phyloP scores from a whole-genome alignment of 1,140 invertebrate genomes.

The Zaprionus capensis region DNA sequence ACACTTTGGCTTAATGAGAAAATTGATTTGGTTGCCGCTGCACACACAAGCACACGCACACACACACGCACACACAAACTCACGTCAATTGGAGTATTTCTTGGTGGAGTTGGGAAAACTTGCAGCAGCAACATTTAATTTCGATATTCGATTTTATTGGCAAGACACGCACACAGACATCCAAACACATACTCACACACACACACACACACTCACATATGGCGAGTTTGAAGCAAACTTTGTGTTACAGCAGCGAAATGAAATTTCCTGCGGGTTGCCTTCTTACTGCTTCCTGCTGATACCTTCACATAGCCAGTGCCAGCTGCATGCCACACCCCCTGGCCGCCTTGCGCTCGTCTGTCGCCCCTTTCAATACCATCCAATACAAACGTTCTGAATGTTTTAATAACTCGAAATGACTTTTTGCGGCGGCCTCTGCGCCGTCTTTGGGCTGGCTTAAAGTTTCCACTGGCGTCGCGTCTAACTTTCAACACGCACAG shows the following conservation, averaged over 20 bases:
- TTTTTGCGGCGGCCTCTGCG: slow-evolving; percentile 62
- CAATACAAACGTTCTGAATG: slow-evolving; percentile 81
- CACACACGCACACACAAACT: neutral
- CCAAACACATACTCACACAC: neutral
- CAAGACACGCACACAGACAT: slow-evolving; percentile 34
- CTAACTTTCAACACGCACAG: slow-evolving; percentile 74
- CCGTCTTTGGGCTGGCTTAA: slow-evolving; percentile 39
- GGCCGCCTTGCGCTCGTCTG: neutral
- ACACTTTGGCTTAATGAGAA: slow-evolving; percentile 72
- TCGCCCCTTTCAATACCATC: slow-evolving; percentile 53
- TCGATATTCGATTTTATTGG: slow-evolving; percentile 80
- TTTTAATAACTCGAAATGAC: slow-evolving; percentile 83
- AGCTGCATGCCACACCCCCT: slow-evolving; percentile 27
- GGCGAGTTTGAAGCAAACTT: slow-evolving; percentile 55
- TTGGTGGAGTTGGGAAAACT: slow-evolving; percentile 12
- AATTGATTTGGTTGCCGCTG: slow-evolving; percentile 63
- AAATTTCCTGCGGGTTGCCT: slow-evolving; percentile 75
- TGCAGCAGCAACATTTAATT: slow-evolving; percentile 70
- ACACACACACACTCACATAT: slow-evolving; percentile 18
- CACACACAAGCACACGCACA: neutral
- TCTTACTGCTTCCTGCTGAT: slow-evolving; percentile 70
- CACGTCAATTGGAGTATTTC: neutral
- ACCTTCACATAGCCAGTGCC: slow-evolving; percentile 71
- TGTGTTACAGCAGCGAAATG: slow-evolving; percentile 64
- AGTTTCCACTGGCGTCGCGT: slow-evolving; percentile 53